Base-by-base conservation (phyloP, 2,888 invertebrate species). In the Sycophila texana region DNA sequence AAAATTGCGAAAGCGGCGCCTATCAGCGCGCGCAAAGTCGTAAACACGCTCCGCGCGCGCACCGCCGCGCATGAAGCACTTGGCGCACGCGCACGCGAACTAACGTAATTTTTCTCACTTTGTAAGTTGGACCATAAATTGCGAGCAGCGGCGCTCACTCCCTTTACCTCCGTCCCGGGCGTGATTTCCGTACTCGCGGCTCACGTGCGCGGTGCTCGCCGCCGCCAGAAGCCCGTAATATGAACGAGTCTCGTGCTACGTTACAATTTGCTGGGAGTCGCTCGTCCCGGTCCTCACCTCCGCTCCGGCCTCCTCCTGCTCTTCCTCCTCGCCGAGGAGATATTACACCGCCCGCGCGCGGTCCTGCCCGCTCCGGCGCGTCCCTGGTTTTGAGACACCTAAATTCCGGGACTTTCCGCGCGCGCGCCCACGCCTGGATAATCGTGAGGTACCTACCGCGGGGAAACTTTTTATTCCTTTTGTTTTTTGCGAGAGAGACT, bases 71-170 rank as follows among this genome's bases (percentile, higher is more conserved):
- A 85, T 87, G 87, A 88, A 87, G 83, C 86, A 87, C 82, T 84
- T 85, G 79, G 84, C 86, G 86, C 85, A 83, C 82, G 84, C 84
- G 84, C 76, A 83, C 74, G 83, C 82, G 82, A 85, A 85, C 84
- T 85, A 85, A 84, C 86, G 87, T 87, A 86, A 89, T 89, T 89
- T 89, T 89, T 89, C 89, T 89, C 89, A 89, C 88, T 89, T 89
- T 88, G 86, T 85, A 88, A 89, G 84, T 89, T 88, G 84, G 77
- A 78, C 86, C 86, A 86, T 89, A 89, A 89, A 89, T 89, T 88
- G 87, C 86, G 26, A 26, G 26, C 26, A 26, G 26, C 26, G 26
- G 26, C 84, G 79, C 81, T 70, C 74, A 75, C 60, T 74, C 77
- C 77, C 60, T 70, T 79, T 68, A 71, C 68, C 47, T 53, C 20